Evolutionary conservation across 2,113 vertebrate species (phyloP).

Genomic region (Pelecanoides urinatrix): DNA sequence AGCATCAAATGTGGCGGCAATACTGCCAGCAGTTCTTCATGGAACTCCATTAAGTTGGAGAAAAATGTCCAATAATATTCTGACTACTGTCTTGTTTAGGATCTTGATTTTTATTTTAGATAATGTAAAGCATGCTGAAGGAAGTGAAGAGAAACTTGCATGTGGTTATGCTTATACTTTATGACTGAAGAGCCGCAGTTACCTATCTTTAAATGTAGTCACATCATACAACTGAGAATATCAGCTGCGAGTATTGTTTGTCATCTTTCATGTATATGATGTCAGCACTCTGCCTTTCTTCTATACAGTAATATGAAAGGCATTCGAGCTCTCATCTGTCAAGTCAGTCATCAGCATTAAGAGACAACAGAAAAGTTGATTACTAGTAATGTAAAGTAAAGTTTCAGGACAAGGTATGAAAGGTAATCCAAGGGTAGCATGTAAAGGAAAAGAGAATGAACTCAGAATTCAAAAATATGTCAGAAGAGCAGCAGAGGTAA

Average conservation of each 20-base stretch:
- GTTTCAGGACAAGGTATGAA: not conserved
- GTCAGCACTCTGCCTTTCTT: not conserved
- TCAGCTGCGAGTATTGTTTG: not conserved
- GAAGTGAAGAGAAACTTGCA: conserved; percentile 27
- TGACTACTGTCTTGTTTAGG: not conserved
- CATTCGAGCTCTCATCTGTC: not conserved
- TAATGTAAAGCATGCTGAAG: conserved; percentile 37
- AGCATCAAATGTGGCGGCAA: not conserved
- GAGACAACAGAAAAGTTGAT: conserved; percentile 14
- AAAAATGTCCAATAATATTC: conserved; percentile 31
- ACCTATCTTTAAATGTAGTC: not conserved
- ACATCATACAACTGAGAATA: conserved; percentile 15
- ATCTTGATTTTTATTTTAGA: conserved; percentile 13
- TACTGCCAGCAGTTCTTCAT: not conserved
- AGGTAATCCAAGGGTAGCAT: not conserved
- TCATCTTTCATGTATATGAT: not conserved
- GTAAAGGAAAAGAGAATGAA: not conserved
- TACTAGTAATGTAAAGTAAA: conserved; percentile 8
- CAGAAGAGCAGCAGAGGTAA: not conserved
- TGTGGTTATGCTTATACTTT: conserved; percentile 48
- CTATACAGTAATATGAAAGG: not conserved
- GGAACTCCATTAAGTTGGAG: not conserved
- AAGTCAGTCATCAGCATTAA: conserved; percentile 13
- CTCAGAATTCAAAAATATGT: not conserved
- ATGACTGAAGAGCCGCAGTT: not conserved